These are phyloP conservation scores for Sylvicola fuscatus DNA, from an alignment of 2,888 invertebrate genomes.

Conservation along the genomic window DNA sequence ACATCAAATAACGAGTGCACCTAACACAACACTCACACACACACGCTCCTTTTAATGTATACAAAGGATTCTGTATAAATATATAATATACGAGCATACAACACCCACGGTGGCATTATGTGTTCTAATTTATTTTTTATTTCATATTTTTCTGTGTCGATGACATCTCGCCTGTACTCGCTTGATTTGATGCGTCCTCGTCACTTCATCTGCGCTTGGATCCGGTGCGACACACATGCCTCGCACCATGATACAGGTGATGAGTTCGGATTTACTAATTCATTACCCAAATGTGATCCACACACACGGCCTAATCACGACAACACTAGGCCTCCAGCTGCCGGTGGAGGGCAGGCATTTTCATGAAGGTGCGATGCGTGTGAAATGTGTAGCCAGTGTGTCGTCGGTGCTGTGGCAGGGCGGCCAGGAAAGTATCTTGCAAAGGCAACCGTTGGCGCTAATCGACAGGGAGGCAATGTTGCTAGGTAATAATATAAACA, in stretches of 20 bases:
- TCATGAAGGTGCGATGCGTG: conserved; percentile 35
- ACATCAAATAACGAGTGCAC: too few species aligned
- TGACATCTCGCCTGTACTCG: not conserved
- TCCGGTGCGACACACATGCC: too few species aligned
- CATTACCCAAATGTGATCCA: conserved; percentile 32
- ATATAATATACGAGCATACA: too few species aligned
- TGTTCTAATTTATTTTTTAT: too few species aligned
- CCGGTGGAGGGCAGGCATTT: conserved; percentile 33
- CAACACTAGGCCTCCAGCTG: conserved; percentile 33
- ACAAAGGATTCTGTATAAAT: too few species aligned
- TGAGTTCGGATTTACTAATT: conserved; percentile 27
- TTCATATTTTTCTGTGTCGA: too few species aligned
- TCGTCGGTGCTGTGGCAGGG: conserved; percentile 37
- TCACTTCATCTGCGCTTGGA: not conserved
- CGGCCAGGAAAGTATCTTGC: conserved; percentile 34
- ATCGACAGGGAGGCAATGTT: conserved; percentile 39
- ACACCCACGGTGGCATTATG: too few species aligned
- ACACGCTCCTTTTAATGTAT: too few species aligned
- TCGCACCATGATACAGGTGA: conserved; percentile 26
- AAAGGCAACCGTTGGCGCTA: conserved; percentile 31
- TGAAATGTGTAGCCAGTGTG: conserved; percentile 37
- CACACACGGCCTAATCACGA: conserved; percentile 34
- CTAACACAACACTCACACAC: too few species aligned
- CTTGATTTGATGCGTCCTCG: not conserved
- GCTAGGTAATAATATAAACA: conserved; percentile 26